Percentiles rank a stretch among this genome's conserved stretches.
Conservation (phyloP, 1,140 invertebrate species). For the Paraescarpia echinospica region DNA sequence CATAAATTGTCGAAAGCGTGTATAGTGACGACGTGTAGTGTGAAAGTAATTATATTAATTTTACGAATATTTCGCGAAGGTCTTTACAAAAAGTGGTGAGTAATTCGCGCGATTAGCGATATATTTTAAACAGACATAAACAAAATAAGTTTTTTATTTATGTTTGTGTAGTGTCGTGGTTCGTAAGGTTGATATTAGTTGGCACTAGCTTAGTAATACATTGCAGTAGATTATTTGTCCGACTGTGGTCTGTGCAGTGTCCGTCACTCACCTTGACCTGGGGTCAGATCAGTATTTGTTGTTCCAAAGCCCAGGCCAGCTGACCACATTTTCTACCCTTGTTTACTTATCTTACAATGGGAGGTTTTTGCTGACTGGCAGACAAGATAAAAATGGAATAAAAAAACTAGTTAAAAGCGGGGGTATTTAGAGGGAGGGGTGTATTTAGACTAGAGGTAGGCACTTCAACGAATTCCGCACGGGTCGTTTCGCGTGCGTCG, state of each 20-base stretch:
- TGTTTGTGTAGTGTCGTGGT: background rate
- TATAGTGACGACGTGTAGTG: no score
- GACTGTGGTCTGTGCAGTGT: slow-evolving; percentile 68
- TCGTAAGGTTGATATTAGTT: background rate
- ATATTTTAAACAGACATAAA: background rate
- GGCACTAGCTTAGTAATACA: background rate
- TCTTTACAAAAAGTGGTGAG: background rate
- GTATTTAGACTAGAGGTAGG: no score
- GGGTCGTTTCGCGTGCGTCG: no score
- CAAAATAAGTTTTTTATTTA: background rate
- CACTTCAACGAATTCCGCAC: no score
- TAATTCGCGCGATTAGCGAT: background rate
- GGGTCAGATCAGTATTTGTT: slow-evolving; percentile 67
- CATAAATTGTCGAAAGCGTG: no score
- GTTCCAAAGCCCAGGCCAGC: background rate
- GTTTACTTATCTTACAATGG: no score
- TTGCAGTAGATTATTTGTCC: slow-evolving; percentile 56
- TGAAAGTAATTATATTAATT: no score
- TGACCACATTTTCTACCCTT: slow-evolving; percentile 29
- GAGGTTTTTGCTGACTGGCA: no score
- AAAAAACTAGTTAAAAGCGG: no score
- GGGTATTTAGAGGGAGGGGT: no score
- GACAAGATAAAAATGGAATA: no score
- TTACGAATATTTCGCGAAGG: no score
- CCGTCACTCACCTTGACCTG: slow-evolving; percentile 58